Conservation (phyloP, 2,113 vertebrate species). For the Ictalurus furcatus region DNA sequence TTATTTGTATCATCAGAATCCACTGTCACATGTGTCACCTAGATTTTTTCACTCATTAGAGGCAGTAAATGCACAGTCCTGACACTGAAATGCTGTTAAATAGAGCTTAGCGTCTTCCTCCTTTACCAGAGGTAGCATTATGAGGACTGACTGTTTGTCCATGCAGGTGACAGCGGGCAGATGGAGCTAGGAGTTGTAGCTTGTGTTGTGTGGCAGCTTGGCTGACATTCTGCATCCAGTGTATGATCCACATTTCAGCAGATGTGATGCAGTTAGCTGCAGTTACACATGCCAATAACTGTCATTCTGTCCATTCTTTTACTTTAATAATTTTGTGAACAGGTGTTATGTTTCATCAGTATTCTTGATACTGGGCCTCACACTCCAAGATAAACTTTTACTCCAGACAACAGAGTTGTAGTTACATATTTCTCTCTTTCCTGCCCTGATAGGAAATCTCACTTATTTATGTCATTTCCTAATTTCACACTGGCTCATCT, state of each 20-base stretch:
- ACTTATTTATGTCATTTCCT: neutral
- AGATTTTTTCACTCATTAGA: neutral
- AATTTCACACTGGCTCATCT: neutral
- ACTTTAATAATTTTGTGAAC: slow-evolving; percentile 1
- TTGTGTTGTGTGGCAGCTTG: slow-evolving; percentile 5
- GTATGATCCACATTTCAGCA: neutral
- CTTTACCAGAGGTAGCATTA: neutral
- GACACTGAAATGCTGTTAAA: neutral
- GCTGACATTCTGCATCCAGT: neutral
- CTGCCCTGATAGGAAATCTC: neutral
- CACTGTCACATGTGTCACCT: neutral
- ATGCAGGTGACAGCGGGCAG: slow-evolving; percentile 2
- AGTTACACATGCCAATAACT: slow-evolving; percentile 15
- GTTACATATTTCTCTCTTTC: neutral
- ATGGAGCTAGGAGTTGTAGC: neutral
- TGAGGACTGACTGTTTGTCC: neutral
- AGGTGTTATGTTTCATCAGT: neutral
- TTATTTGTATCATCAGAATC: neutral
- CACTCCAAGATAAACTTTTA: neutral
- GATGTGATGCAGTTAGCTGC: neutral
- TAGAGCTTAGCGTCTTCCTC: neutral
- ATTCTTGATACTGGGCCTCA: neutral
- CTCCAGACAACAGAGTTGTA: neutral
- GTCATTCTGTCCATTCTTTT: neutral
- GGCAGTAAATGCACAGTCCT: neutral